Evolutionary conservation across 1,140 invertebrate species (phyloP), one percentile per base, ranked within the genome.

Genomic region (Leptoteleia sp.): DNA sequence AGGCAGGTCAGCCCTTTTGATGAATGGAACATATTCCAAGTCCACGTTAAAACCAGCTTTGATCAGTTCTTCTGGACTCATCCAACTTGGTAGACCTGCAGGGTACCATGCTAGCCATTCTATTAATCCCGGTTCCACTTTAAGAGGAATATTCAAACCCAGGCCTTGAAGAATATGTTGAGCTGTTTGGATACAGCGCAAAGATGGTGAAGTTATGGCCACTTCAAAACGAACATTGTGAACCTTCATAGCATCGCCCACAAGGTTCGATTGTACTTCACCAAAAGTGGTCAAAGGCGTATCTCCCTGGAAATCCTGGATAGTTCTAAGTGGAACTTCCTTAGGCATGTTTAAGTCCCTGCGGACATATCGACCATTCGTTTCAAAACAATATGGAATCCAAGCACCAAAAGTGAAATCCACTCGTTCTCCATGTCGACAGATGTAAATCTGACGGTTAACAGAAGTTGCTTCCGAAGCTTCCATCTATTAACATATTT

Each of bases 21-120:
- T 90, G 31, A 94, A 88, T 4, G 95, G 93, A 43, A 91, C 85
- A 81, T 97, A 96, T 45, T 90, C 88, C 12, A 90, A 76, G 83
- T 96, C 93, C 0, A 98, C 92, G 73, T 95, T 95, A 78, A 93
- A 96, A 4, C 95, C 95, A 27, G 93, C 93, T 4, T 91, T 91
- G 1, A 88, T 87, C 2, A 97, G 87, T 84, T 97, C 96, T 3
- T 92, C 89, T 7, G 54, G 29, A 1, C 91, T 93, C 91, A 98
- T 93, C 92, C 95, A 98, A 12, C 92, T 91, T 8, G 96, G 96
- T 79, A 96, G 87, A 0, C 92, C 92, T 50, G 93, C 93, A 2
- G 93, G 91, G 88, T 98, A 96, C 96, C 97, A 98, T n/a, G 93
- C 92, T 59, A 96, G 90, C 94, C 95, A 98, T 86, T 98, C 97